phyloP scores from a whole-genome alignment of 2,888 invertebrate species.

The Lycaena phlaeas region DNA sequence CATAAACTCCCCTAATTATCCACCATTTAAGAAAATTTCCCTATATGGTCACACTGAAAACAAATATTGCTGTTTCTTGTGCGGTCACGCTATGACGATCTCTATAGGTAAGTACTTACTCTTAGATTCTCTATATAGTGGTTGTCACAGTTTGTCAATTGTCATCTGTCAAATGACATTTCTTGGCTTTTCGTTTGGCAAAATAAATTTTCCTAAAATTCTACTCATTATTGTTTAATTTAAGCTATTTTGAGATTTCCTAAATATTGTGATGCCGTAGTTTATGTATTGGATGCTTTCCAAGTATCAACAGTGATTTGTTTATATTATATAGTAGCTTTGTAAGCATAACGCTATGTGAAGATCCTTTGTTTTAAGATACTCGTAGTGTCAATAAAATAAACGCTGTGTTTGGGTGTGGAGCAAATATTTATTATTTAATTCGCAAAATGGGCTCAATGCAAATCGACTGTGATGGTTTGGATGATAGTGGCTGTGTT shows the following conservation, averaged over 20 bases:
- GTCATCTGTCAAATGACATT: neutral
- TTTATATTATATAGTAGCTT: neutral
- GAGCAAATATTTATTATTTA: slow-evolving; percentile 14
- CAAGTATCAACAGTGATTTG: slow-evolving; percentile 1
- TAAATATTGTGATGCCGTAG: slow-evolving; percentile 2
- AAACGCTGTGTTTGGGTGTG: neutral
- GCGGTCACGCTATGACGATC: too few relatives aligned
- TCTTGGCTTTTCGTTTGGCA: neutral
- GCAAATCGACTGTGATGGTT: slow-evolving; percentile 30
- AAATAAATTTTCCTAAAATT: neutral
- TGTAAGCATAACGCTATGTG: slow-evolving; percentile 1
- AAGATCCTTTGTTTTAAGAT: slow-evolving; percentile 2
- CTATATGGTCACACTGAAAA: too few relatives aligned
- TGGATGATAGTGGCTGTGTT: slow-evolving; percentile 44
- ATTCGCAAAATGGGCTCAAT: slow-evolving; percentile 37
- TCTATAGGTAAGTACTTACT: too few relatives aligned
- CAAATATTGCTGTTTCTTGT: too few relatives aligned
- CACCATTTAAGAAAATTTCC: too few relatives aligned
- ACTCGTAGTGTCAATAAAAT: neutral
- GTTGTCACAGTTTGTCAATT: slow-evolving; percentile 17
- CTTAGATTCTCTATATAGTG: too few relatives aligned
- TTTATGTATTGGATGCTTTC: neutral
- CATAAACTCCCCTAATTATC: too few relatives aligned
- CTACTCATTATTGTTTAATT: too few relatives aligned
- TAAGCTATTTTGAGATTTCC: too few relatives aligned